Evolutionary conservation across 2,797 vertebrate species (phyloP).

Genomic region (Schizopygopsis malacanthus): DNA sequence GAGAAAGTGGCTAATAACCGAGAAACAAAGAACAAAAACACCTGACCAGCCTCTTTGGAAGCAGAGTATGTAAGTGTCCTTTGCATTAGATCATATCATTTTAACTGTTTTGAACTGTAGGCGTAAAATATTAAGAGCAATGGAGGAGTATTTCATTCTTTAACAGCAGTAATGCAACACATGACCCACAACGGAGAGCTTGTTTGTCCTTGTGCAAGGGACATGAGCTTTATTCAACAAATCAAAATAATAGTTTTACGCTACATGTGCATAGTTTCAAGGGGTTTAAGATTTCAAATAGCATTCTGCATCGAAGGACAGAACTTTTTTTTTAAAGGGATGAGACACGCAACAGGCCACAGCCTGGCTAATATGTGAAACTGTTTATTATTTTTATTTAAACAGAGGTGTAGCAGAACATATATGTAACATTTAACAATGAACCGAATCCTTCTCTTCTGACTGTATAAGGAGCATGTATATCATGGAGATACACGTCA

Average conservation of each 20-base stretch:
- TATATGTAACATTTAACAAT: not conserved
- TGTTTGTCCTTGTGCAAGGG: slow-evolving; percentile 24
- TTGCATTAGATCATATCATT: not conserved
- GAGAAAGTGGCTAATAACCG: slow-evolving; percentile 44
- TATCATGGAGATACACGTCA: not conserved
- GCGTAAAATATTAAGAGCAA: not conserved
- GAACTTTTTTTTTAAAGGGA: not conserved
- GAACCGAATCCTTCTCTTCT: not conserved
- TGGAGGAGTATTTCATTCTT: not conserved
- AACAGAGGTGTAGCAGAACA: not conserved
- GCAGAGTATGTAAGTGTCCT: slow-evolving; percentile 64
- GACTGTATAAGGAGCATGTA: not conserved
- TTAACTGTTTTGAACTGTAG: not conserved
- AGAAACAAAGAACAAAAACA: slow-evolving; percentile 25
- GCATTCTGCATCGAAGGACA: not conserved
- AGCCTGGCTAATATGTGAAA: not conserved
- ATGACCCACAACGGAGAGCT: not conserved
- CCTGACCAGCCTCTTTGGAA: slow-evolving; percentile 9
- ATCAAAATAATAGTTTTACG: not conserved
- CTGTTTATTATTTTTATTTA: not conserved
- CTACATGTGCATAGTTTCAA: not conserved
- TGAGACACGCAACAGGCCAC: slow-evolving; percentile 6
- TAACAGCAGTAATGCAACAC: slow-evolving; percentile 3
- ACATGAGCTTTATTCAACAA: not conserved
- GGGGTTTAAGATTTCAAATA: not conserved